Conservation (phyloP, 2,113 vertebrate species). For the Sebastes fasciatus region DNA sequence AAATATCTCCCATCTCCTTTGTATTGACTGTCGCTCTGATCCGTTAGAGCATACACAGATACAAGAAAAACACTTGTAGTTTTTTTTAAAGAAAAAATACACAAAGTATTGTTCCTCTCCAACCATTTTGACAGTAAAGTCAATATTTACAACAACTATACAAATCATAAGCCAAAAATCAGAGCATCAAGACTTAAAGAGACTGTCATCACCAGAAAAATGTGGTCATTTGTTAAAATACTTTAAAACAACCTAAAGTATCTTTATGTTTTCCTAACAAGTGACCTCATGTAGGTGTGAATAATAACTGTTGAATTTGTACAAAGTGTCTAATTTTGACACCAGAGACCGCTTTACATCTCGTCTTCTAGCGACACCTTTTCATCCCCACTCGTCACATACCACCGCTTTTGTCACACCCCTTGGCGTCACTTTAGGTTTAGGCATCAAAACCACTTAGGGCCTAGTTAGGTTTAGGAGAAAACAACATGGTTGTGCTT, state of each 20-base stretch:
- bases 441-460: too few species aligned
- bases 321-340: neutral
- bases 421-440: too few species aligned
- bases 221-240: neutral
- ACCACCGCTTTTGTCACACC: too few species aligned
- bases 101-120: neutral
- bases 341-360: neutral
- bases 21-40: neutral
- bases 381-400: too few species aligned
- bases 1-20: neutral
- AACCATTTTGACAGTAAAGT: neutral
- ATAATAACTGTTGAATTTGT: neutral
- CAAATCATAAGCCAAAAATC: neutral
- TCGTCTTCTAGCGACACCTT: neutral
- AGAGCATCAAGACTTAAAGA: neutral
- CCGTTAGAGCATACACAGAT: neutral
- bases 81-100: neutral
- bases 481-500: too few species aligned
- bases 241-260: neutral
- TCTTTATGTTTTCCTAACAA: neutral
- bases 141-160: neutral
- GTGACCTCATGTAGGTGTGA: neutral
- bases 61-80: neutral
- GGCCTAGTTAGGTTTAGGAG: too few species aligned
- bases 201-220: neutral